A percentile compares a stretch with the other conserved stretches of the same genome.
phyloP scores from a whole-genome alignment of 1,140 invertebrate genomes.

The Drosophila takahashii region DNA sequence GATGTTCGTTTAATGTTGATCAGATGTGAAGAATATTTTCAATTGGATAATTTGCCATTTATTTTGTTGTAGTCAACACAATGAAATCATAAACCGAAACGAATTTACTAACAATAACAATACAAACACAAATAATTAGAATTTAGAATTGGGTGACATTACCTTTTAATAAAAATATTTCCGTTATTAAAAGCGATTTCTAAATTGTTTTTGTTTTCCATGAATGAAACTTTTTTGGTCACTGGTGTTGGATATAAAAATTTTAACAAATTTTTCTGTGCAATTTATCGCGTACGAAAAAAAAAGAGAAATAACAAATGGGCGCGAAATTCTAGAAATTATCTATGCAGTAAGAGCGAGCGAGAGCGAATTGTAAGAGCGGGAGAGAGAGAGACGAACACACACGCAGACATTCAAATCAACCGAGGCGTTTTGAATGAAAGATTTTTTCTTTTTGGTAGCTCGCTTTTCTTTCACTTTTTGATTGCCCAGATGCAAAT shows the following conservation, averaged over 20 bases:
- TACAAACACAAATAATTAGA: conserved; percentile 45
- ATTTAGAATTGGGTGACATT: conserved; percentile 52
- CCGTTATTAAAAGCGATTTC: conserved; percentile 85
- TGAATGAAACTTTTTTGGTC: conserved; percentile 71
- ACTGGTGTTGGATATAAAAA: conserved; percentile 26
- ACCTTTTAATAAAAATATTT: conserved; percentile 85
- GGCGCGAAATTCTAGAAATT: conserved; percentile 57
- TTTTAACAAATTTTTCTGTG: neutral
- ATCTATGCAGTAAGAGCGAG: conserved; percentile 37
- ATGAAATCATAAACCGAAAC: conserved; percentile 27
- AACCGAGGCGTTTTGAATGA: conserved; percentile 54
- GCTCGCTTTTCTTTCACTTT: conserved; percentile 18
- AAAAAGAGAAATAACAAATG: conserved; percentile 30
- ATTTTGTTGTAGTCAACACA: conserved; percentile 16
- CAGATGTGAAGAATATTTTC: conserved; percentile 13
- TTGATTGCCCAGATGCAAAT: conserved; percentile 25
- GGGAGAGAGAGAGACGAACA: conserved; percentile 14
- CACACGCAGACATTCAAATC: conserved; percentile 12
- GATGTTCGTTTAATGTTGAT: conserved; percentile 28
- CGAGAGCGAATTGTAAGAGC: conserved; percentile 25
- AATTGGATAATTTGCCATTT: conserved; percentile 39
- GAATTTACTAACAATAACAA: conserved; percentile 33
- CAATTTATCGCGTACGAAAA: conserved; percentile 4
- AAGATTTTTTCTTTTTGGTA: conserved; percentile 46
- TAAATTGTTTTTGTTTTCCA: conserved; percentile 84